Conservation (phyloP, 2,113 vertebrate genomes). For the Bathybates hornii region DNA sequence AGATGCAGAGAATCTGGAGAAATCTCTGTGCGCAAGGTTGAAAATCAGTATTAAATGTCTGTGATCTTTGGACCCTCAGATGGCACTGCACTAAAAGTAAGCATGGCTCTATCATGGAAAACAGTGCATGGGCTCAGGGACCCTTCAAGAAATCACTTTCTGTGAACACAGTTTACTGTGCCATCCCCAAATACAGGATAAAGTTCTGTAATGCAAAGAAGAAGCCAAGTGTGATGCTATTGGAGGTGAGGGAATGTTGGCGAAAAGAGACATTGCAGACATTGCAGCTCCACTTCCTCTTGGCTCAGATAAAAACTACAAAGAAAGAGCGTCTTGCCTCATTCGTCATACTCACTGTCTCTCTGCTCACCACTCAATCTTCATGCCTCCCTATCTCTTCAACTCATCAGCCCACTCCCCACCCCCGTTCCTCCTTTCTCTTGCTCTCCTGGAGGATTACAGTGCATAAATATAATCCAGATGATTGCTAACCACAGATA, state of each 20-base stretch:
- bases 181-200: neutral
- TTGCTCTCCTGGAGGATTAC: neutral
- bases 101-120: neutral
- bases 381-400: slow-evolving; percentile 7
- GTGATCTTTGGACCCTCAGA: neutral
- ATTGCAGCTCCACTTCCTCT: slow-evolving; percentile 87
- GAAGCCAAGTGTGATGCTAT: slow-evolving; percentile 36
- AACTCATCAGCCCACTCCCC: neutral
- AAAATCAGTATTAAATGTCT: neutral
- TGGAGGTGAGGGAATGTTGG: slow-evolving; percentile 80
- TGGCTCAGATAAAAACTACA: slow-evolving; percentile 79
- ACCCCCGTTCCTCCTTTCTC: neutral
- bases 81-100: neutral
- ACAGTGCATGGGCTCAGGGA: neutral
- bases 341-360: slow-evolving; percentile 47
- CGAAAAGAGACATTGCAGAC: slow-evolving; percentile 84
- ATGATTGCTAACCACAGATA: slow-evolving; percentile 64
- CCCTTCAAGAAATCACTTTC: neutral
- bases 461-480: slow-evolving; percentile 80
- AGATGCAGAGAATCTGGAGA: neutral
- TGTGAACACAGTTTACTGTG: neutral
- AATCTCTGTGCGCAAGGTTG: neutral
- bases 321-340: neutral
- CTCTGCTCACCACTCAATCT: slow-evolving; percentile 13
- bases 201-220: neutral